Evolutionary conservation across 2,888 invertebrate genomes (phyloP).

Genomic region (Hirudinaria manillensis): DNA sequence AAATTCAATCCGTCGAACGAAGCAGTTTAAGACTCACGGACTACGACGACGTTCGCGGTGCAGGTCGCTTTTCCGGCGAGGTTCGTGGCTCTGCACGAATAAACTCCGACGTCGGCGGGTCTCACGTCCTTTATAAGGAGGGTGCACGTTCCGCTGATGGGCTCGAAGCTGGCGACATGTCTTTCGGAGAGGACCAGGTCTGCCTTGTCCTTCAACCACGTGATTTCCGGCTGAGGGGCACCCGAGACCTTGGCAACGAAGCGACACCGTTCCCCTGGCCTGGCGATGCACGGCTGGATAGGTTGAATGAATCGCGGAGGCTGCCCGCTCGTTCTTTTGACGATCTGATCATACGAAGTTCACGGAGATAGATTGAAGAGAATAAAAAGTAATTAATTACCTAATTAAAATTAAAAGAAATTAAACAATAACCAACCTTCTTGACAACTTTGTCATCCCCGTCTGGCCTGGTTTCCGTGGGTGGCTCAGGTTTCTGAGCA

Average conservation of each 20-base stretch:
- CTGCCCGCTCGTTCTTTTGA: conserved; percentile 40
- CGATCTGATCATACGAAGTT: conserved; percentile 34
- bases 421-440: conserved; percentile 30
- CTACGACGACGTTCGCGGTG: conserved; percentile 66
- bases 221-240: conserved; percentile 65
- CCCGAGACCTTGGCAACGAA: conserved; percentile 73
- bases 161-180: conserved; percentile 35
- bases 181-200: conserved; percentile 32
- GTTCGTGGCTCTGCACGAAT: conserved; percentile 88
- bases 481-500: conserved; percentile 19
- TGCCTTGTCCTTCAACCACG: conserved; percentile 66
- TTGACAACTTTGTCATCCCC: conserved; percentile 38
- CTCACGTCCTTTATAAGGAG: conserved; percentile 74
- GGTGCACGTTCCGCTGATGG: conserved; percentile 63
- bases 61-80: conserved; percentile 77
- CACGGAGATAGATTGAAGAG: not conserved
- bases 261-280: conserved; percentile 66
- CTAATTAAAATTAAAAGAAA: too few species aligned
- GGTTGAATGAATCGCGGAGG: conserved; percentile 40
- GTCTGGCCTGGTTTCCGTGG: conserved; percentile 26
- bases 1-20: not conserved
- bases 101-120: conserved; percentile 73
- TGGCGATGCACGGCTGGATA: conserved; percentile 45
- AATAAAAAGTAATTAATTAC: too few species aligned
- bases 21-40: conserved; percentile 47